Evolutionary conservation across 2,113 vertebrate species (phyloP).

Genomic region (Leptosomus discolor): DNA sequence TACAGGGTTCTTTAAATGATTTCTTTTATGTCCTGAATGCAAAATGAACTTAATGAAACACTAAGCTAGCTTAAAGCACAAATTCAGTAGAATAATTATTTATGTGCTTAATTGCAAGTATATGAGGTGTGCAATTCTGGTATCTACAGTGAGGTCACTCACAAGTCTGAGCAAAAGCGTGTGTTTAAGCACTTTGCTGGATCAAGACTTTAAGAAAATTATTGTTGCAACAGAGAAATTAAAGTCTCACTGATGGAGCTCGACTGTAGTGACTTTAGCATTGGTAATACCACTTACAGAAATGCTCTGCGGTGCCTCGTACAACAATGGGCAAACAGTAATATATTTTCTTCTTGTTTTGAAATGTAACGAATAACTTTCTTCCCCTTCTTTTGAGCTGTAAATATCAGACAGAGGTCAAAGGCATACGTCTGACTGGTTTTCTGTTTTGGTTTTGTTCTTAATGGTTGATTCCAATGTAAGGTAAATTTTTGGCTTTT

Average conservation of each 20-base stretch:
- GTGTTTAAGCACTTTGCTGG: not conserved
- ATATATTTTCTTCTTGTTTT: not conserved
- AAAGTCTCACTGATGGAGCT: not conserved
- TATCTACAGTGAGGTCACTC: not conserved
- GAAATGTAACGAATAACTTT: not conserved
- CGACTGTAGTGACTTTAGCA: not conserved
- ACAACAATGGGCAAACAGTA: not conserved
- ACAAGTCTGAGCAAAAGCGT: slow-evolving; percentile 8
- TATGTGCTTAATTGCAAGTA: not conserved
- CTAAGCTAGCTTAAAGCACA: not conserved
- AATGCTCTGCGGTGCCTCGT: not conserved
- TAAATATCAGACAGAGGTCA: not conserved
- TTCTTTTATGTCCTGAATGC: not conserved
- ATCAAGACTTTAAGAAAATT: slow-evolving; percentile 9
- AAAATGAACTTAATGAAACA: not conserved
- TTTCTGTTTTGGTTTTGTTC: not conserved
- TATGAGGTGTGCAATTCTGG: not conserved
- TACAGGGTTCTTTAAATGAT: not conserved
- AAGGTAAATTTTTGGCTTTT: not conserved
- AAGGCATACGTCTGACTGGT: not conserved
- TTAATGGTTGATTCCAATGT: not conserved
- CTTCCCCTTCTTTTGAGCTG: not conserved
- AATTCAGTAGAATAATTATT: not conserved
- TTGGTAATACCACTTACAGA: not conserved
- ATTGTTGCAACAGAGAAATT: not conserved